Percentiles rank a stretch among this genome's conserved stretches.
These are phyloP conservation scores for Dione vanillae DNA, from an alignment of 2,888 invertebrate genomes.

Conservation along the genomic window DNA sequence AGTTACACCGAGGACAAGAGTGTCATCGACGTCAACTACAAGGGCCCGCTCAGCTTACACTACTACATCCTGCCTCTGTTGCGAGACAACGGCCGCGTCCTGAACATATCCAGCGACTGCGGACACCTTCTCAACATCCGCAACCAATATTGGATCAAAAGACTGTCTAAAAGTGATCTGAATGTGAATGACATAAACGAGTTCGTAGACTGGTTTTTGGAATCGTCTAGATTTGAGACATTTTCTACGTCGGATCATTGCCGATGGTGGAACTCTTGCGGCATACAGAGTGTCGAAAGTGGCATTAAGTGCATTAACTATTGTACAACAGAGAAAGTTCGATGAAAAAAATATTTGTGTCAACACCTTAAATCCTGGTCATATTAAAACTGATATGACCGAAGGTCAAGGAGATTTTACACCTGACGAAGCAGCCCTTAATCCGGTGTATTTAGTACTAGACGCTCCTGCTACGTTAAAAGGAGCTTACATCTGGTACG, in stretches of 20 bases:
- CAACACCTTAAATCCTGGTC: conserved; percentile 89
- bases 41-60: conserved; percentile 85
- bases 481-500: conserved; percentile 87
- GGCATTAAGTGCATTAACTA: conserved; percentile 87
- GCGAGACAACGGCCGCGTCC: conserved; percentile 86
- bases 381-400: conserved; percentile 91
- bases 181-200: conserved; percentile 64
- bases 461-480: conserved; percentile 79
- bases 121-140: conserved; percentile 86
- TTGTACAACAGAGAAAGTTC: conserved; percentile 86
- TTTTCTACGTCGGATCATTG: conserved; percentile 56
- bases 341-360: conserved; percentile 80
- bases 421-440: conserved; percentile 82
- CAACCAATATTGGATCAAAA: conserved; percentile 69
- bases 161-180: conserved; percentile 59
- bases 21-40: conserved; percentile 88
- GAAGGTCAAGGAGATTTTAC: conserved; percentile 83
- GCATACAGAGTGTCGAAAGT: conserved; percentile 89
- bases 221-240: conserved; percentile 62
- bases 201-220: conserved; percentile 87
- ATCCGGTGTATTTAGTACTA: conserved; percentile 81
- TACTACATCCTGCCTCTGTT: conserved; percentile 88
- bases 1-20: conserved; percentile 79
- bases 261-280: conserved; percentile 80
- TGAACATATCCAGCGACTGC: conserved; percentile 88